These are phyloP conservation scores for Lutraria lutraria DNA, from an alignment of 2,888 invertebrate genomes.

Conservation along the genomic window DNA sequence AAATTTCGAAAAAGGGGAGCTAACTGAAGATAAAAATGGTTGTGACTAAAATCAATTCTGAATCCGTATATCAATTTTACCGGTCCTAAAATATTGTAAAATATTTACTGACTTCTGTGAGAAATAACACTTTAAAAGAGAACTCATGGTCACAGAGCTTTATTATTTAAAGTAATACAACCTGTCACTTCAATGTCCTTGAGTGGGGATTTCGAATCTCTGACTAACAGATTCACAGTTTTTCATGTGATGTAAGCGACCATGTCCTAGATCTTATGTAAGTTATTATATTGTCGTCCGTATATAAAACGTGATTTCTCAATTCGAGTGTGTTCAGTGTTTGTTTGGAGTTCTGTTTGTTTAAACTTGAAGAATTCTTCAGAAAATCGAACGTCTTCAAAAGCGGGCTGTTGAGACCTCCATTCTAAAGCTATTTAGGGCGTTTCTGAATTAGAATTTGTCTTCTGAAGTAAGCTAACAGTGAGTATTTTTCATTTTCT, in stretches of 20 bases:
- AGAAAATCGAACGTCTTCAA: no score
- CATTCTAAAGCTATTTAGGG: no score
- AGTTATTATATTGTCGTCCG: not conserved
- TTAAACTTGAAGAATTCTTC: no score
- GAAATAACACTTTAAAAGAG: no score
- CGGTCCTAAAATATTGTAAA: not conserved
- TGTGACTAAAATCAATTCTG: not conserved
- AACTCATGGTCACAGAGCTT: not conserved
- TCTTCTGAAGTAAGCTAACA: no score
- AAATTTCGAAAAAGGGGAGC: not conserved
- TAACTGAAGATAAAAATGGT: not conserved
- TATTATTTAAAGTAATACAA: not conserved
- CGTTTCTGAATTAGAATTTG: no score
- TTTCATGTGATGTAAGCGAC: conserved; percentile 14
- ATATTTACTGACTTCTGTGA: no score
- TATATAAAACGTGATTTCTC: not conserved
- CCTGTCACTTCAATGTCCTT: not conserved
- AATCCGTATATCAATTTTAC: not conserved
- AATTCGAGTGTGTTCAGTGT: no score
- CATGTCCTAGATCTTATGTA: conserved; percentile 8
- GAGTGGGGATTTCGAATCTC: not conserved
- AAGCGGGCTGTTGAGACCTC: no score
- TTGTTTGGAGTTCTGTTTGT: no score
- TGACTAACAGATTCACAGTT: conserved; percentile 1
- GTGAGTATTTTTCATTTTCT: no score